Base-by-base conservation (phyloP, 2,797 vertebrate genomes). In the Sebastes goodei region DNA sequence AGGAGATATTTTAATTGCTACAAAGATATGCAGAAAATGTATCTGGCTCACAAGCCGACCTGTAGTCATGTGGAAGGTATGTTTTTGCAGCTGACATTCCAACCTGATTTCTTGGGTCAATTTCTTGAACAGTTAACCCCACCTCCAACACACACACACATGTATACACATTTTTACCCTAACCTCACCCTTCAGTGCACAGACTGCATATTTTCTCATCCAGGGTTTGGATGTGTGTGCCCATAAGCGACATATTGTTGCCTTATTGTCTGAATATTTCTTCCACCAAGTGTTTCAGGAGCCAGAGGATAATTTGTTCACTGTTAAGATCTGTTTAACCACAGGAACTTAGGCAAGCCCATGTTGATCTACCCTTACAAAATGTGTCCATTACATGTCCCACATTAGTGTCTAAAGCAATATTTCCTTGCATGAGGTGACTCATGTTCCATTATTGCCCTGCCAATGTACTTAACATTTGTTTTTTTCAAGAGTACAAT, bases 81-180 rank as follows among this genome's bases (percentile, higher is more conserved):
- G 95, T 95, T 96, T 94, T 93, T 89, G 86, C 93, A 94, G 94
- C 94, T 95, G 90, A 94, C 79, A 93, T 94, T 95, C 94, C 93
- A 95, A 87, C 85, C 86, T 87, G 88, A 95, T 93, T 94, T 94
- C 88, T 93, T 86, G 78, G 87, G 89, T 91, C 90, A 87, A 81
- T 93, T 94, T 94, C 90, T 92, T 93, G 57, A 90, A 89, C 82
- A 76, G 80, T 84, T 78, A 87, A 88, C 85, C 67, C 87, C 86
- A 75, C 90, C 83, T 76, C 74, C 72, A 67, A 57, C 69, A 76
- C 70, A 62, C 75, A 74, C 61, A 55, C 49, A 68, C 71, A 72
- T n/a, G 57, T 71, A 82, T 71, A 73, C 60, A 53, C 73, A 77
- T 72, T 85, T 86, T 78, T 85, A 80, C 74, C 63, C 64, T 25